Evolutionary conservation across 2,888 invertebrate genomes (phyloP).

Genomic region (Cantharis rustica): DNA sequence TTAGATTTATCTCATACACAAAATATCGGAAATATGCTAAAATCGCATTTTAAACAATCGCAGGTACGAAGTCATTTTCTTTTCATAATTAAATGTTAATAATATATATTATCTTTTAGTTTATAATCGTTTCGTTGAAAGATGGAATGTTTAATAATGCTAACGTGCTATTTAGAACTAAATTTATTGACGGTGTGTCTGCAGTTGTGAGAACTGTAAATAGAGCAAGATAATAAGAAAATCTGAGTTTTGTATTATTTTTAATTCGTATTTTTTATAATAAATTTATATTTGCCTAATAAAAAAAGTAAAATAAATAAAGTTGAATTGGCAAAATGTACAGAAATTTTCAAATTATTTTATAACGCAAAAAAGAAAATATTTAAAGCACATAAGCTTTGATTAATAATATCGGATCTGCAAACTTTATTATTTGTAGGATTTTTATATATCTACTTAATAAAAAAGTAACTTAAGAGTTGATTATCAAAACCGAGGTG

Average conservation of each 20-base stretch:
- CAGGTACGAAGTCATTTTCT: constrained; percentile 60
- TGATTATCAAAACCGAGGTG: too few relatives aligned
- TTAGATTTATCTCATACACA: constrained; percentile 97
- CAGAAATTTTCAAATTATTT: too few relatives aligned
- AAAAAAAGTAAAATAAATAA: too few relatives aligned
- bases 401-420: too few relatives aligned
- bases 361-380: too few relatives aligned
- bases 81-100: neutral
- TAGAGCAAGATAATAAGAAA: constrained; percentile 7
- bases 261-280: neutral
- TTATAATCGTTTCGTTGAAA: constrained; percentile 96
- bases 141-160: constrained; percentile 99
- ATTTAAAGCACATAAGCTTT: too few relatives aligned
- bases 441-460: too few relatives aligned
- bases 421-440: too few relatives aligned
- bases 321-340: too few relatives aligned
- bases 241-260: too few relatives aligned
- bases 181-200: constrained; percentile 95
- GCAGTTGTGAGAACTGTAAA: constrained; percentile 72
- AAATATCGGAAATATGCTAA: constrained; percentile 96
- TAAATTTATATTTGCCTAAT: too few relatives aligned
- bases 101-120: constrained; percentile 65
- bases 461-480: too few relatives aligned
- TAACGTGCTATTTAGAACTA: constrained; percentile 93
- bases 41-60: constrained; percentile 85